These are phyloP conservation scores for Cosmorhoe ocellata DNA, from an alignment of 2,888 invertebrate genomes.

Conservation along the genomic window DNA sequence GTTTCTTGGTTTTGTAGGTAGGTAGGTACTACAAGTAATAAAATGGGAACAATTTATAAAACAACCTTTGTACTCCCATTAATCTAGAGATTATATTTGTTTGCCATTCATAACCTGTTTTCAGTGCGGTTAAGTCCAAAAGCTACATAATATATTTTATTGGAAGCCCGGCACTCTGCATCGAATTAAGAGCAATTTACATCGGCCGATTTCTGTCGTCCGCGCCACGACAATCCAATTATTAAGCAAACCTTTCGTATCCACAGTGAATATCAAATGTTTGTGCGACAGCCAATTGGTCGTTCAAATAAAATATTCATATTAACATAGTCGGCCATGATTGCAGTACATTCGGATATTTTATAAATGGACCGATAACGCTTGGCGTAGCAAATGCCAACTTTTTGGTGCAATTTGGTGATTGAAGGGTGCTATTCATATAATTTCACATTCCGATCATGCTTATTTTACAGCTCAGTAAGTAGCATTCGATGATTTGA, in stretches of 20 bases:
- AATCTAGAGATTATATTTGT: conserved; percentile 49
- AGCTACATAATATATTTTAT: conserved; percentile 59
- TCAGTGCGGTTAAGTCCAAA: conserved; percentile 47
- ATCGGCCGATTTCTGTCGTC: conserved; percentile 62
- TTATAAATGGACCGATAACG: conserved; percentile 36
- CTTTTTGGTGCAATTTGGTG: conserved; percentile 8
- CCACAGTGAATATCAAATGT: conserved; percentile 75
- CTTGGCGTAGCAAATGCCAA: conserved; percentile 20
- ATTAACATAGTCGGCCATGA: conserved; percentile 57
- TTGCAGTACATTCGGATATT: conserved; percentile 33
- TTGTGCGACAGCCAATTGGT: conserved; percentile 62
- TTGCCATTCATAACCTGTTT: conserved; percentile 59
- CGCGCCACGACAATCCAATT: conserved; percentile 73
- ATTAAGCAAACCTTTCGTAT: conserved; percentile 76
- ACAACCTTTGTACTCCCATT: conserved; percentile 23
- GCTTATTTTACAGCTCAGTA: conserved; percentile 14
- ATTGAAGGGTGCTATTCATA: not conserved
- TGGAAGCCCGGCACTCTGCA: conserved; percentile 42
- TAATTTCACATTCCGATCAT: conserved; percentile 17
- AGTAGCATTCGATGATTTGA: conserved; percentile 10
- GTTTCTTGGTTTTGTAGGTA: too few relatives aligned
- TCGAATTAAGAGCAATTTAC: conserved; percentile 72
- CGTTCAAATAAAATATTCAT: conserved; percentile 74
- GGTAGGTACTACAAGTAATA: too few relatives aligned
- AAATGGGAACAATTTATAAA: conserved; percentile 19